Evolutionary conservation across 2,113 vertebrate genomes (phyloP), one percentile per base, ranked within the genome.

Genomic region (Trinectes maculatus): DNA sequence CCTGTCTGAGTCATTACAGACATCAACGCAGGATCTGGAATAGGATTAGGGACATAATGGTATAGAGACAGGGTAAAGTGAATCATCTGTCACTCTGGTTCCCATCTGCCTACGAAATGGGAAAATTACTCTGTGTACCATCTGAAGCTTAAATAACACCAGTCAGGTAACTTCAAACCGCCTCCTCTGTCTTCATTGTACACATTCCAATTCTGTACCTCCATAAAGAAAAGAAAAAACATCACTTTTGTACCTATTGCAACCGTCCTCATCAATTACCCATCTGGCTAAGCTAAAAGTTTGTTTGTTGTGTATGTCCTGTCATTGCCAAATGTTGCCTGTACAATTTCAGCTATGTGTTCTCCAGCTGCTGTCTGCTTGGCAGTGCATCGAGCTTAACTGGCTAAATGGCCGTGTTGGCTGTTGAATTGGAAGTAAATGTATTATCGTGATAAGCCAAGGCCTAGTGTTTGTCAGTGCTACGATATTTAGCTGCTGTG

Each of bases 331-430:
- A 84, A 84, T 81, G 79, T 68, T 58, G 52, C 49, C 77, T 57
- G 71, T 47, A 71, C 72, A 69, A 71, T 80, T 80, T 80, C 69
- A 37, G 63, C 68, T 74, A 57, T 36, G 26, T 62, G 52, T 61
- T 31, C 66, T 83, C 77, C 85, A 86, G 79, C 81, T 86, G 86
- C 77, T 71, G 77, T 56, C 61, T 67, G 75, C 74, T 83, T 87
- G 80, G 81, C 88, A 85, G 71, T 31, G 37, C 60, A 71, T 75
- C 16, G 31, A 73, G 59, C 59, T 64, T 49, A 73, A 75, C 63
- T 49, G 67, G 52, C 67, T 85, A 80, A 77, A 81, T 65, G 53
- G 58, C 39, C 9, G 18, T 55, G 74, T 21, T 49, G 75, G 58
- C 83, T 74, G 40, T 79, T 72, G 73, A 74, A 62, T 79, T 62